Evolutionary conservation across 2,888 invertebrate species (phyloP), one percentile per base, ranked within the genome.

Genomic region (Julus scandinavius): DNA sequence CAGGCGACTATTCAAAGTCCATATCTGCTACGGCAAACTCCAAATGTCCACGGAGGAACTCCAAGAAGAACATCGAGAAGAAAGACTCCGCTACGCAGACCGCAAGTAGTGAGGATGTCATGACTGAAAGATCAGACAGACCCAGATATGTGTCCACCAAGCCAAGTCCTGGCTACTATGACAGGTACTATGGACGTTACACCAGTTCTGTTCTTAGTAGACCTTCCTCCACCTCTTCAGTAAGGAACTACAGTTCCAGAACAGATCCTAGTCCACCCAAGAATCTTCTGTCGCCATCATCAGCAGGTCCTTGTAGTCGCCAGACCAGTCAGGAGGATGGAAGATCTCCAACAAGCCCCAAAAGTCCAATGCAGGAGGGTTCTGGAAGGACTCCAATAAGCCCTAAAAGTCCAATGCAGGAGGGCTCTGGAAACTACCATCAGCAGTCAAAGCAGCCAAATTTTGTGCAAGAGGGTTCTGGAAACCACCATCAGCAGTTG

Each of bases 111-210:
- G 87, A 87, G 20, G 87, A 87, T 49, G 41, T 87, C 6, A 17
- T 38, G 15, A n/a, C 86, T 45, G 87, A 87, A n/a, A 83, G 11
- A 17, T 45, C 45, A 45, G 40, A 45, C 17, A n/a, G 80, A 58
- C 83, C 83, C 1, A 80, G 87, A 38, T 87, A 83, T 49, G 20
- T 17, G 15, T n/a, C 40, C 29, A 80, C 87, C 29, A 87, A 87
- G 17, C 41, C 49, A 5, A 58, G 80, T n/a, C 41, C 87, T 4
- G 87, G 87, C 11, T 87, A 87, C 80, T 87, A 87, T 15, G 87
- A 87, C 45, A 80, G 87, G 83, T 87, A 87, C 45, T 87, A 87
- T 45, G 83, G 83, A 9, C 72, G 58, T 13, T 87, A 87, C 9
- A 87, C 87, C 13, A 87, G 40, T 49, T 83, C 72, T 4, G 45